phyloP scores from a whole-genome alignment of 1,140 invertebrate genomes.

The Euura saliciscinereae region DNA sequence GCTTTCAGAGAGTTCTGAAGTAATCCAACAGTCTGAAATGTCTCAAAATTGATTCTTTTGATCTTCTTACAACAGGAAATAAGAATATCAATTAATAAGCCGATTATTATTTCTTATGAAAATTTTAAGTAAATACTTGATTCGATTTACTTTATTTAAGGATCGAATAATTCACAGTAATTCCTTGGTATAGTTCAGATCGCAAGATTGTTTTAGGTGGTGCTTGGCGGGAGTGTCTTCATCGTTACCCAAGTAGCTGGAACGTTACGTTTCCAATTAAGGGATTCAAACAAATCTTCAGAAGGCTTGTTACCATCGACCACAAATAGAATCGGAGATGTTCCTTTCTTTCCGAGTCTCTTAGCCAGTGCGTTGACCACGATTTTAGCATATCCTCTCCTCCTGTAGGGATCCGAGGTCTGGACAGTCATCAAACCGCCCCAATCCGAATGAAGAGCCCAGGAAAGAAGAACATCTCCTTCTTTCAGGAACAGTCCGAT shows the following conservation, averaged over 20 bases:
- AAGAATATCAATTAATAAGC: too few species aligned
- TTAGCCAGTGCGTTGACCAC: slow-evolving; percentile 30
- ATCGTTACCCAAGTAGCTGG: slow-evolving; percentile 4
- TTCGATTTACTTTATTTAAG: too few species aligned
- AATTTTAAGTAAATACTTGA: too few species aligned
- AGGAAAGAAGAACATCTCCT: slow-evolving; percentile 29
- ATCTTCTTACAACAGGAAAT: too few species aligned
- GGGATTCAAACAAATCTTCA: slow-evolving; percentile 26
- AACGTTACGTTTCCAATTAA: slow-evolving; percentile 25
- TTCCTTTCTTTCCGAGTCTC: slow-evolving; percentile 24
- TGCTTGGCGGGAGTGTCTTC: not conserved
- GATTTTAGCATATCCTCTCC: slow-evolving; percentile 33
- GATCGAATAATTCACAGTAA: too few species aligned
- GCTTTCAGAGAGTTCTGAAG: too few species aligned
- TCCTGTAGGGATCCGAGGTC: slow-evolving; percentile 24
- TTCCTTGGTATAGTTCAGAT: too few species aligned
- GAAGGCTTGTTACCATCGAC: slow-evolving; percentile 28
- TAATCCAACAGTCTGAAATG: too few species aligned
- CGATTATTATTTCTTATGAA: too few species aligned
- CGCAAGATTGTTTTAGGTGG: too few species aligned
- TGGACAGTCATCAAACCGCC: slow-evolving; percentile 27
- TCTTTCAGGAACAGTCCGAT: slow-evolving; percentile 32
- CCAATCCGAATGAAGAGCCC: slow-evolving; percentile 28
- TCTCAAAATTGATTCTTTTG: too few species aligned
- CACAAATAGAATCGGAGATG: slow-evolving; percentile 20